A percentile compares a stretch with the other conserved stretches of the same genome.
Conservation (phyloP, 1,140 invertebrate species). For the Drosophila suzukii region DNA sequence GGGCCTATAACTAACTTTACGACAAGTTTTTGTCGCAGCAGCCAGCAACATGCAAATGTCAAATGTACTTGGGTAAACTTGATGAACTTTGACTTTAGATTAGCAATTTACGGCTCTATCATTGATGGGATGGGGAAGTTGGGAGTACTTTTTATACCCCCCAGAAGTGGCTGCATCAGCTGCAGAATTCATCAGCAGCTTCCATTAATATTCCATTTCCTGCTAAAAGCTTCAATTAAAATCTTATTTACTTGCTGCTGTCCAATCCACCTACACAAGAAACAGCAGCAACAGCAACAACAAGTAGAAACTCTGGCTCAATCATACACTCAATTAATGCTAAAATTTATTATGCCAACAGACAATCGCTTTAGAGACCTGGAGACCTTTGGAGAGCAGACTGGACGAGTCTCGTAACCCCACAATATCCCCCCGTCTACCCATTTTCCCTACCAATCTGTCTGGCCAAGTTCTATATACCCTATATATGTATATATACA, state of each 20-base stretch:
- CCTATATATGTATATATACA: constrained; percentile 7
- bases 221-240: constrained; percentile 74
- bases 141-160: constrained; percentile 6
- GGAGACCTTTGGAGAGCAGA: constrained; percentile 5
- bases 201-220: constrained; percentile 74
- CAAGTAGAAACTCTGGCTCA: constrained; percentile 17
- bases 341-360: constrained; percentile 47
- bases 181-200: constrained; percentile 42
- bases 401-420: constrained; percentile 30
- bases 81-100: constrained; percentile 44
- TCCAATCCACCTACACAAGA: constrained; percentile 2
- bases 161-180: constrained; percentile 1
- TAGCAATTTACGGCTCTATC: constrained; percentile 33
- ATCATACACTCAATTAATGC: constrained; percentile 53
- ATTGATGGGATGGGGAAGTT: constrained; percentile 12
- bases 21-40: constrained; percentile 21
- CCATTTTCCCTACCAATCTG: background rate
- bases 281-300: background rate
- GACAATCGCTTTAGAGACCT: constrained; percentile 30
- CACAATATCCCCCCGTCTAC: background rate
- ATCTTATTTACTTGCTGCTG: constrained; percentile 60
- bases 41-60: constrained; percentile 29
- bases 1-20: constrained; percentile 15
- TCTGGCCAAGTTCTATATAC: constrained; percentile 27
- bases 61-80: constrained; percentile 18